Base-by-base conservation (phyloP, 2,113 vertebrate species). In the Hippoglossus stenolepis region DNA sequence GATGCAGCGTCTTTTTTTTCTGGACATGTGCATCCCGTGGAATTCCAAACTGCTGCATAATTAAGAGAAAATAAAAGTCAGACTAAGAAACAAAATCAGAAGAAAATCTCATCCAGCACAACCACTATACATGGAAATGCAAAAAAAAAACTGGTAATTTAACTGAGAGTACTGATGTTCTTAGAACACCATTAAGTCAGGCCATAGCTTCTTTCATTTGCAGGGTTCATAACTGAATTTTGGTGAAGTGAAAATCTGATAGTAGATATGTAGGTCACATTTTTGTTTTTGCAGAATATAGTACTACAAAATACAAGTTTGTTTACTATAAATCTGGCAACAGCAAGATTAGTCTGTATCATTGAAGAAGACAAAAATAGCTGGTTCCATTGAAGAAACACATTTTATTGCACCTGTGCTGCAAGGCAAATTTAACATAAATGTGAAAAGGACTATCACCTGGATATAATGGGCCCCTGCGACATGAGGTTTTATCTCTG, bases 401-500 rank as follows among this genome's bases (percentile, higher is more conserved):
- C 4, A 21, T 21, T 21, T 11, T 11, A 11, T 21, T 11, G 3
- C 18, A 21, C 53, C 53, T 54, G n/a, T 54, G 53, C 18, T n/a
- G n/a, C n/a, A n/a, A 15, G 47, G 2, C 7, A 21, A 2, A 54
- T 21, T 54, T n/a, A 51, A 6, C 47, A 18, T 51, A 18, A 4
- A 51, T 54, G 10, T 21, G 10, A 11, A n/a, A 21, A n/a, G 10
- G 53, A 74, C 82, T 81, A 74, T 89, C 65, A 84, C 71, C 53
- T 64, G 73, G 78, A 73, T 84, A 72, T 74, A 79, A 85, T 85
- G 78, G 80, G 64, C 53, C 61, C 61, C 58, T 76, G 83, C 79
- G 65, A 75, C 82, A 58, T 56, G 62, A 71, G 77, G 74, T 59
- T 82, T 81, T 87, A 85, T 86, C 80, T 82, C 80, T 74, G 76